phyloP scores from a whole-genome alignment of 1,140 invertebrate genomes.

The Pseudomyrmex flavicornis region DNA sequence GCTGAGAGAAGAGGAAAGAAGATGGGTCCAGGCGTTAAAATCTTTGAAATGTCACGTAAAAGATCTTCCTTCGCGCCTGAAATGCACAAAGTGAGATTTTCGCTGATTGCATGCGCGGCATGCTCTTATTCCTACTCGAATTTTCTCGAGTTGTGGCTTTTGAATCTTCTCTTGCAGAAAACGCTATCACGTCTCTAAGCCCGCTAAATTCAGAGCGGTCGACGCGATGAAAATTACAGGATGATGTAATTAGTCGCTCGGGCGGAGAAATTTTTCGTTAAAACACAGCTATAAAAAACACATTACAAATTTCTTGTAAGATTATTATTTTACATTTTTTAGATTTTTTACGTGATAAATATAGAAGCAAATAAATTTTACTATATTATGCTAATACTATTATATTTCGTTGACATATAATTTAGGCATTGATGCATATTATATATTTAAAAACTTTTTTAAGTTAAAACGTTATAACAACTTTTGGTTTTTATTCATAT shows the following conservation, averaged over 20 bases:
- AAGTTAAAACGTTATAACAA: neutral
- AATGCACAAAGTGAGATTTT: slow-evolving; percentile 42
- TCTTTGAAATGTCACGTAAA: slow-evolving; percentile 38
- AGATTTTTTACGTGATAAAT: neutral
- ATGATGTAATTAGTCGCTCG: slow-evolving; percentile 1
- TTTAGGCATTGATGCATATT: neutral
- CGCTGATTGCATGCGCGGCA: slow-evolving; percentile 25
- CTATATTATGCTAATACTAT: neutral
- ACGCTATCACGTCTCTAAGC: slow-evolving; percentile 23
- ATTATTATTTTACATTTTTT: neutral
- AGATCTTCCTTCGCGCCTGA: slow-evolving; percentile 28
- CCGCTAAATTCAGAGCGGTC: slow-evolving; percentile 27
- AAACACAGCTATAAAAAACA: neutral
- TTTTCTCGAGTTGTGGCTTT: slow-evolving; percentile 49
- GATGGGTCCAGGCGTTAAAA: slow-evolving; percentile 23
- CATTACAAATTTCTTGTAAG: neutral
- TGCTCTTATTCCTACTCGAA: slow-evolving; percentile 11
- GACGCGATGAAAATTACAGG: slow-evolving; percentile 45
- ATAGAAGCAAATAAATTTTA: neutral
- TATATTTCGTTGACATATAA: neutral
- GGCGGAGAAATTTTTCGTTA: neutral
- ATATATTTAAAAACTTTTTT: neutral
- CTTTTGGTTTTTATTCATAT: slow-evolving; percentile 1
- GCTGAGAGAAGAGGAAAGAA: neutral
- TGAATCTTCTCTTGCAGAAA: slow-evolving; percentile 41